phyloP scores from a whole-genome alignment of 1,140 invertebrate genomes.

The Bombus difficillimus region DNA sequence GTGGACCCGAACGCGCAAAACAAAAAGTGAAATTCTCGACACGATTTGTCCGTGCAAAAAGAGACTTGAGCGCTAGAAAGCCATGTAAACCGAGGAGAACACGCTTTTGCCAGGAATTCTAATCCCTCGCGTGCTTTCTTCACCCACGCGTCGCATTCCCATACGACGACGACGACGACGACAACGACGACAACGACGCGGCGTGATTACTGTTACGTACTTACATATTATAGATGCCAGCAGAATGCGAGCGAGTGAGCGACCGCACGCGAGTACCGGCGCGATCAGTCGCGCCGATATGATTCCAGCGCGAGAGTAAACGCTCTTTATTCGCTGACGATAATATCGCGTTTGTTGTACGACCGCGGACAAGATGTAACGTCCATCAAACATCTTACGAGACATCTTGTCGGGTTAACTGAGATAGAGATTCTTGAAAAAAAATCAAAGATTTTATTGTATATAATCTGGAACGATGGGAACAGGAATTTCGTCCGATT shows the following conservation, averaged over 20 bases:
- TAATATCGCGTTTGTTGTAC: conserved; percentile 29
- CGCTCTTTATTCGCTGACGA: conserved; percentile 42
- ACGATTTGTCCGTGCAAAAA: no score
- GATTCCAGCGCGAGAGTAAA: conserved; percentile 23
- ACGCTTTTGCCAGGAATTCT: conserved; percentile 55
- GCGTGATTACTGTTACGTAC: conserved; percentile 53
- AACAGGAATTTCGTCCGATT: no score
- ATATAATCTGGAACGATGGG: neutral
- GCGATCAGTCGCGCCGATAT: conserved; percentile 30
- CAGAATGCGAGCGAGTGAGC: conserved; percentile 10
- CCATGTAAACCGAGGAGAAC: conserved; percentile 39
- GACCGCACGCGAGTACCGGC: neutral
- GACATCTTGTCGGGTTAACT: neutral
- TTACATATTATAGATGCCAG: neutral
- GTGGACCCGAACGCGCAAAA: neutral
- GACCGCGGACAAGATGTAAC: no score
- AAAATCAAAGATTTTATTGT: neutral
- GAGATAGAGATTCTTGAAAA: neutral
- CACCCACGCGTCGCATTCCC: conserved; percentile 66
- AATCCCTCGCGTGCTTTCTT: conserved; percentile 57
- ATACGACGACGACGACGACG: conserved; percentile 35
- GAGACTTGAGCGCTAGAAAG: neutral
- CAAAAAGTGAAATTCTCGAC: neutral
- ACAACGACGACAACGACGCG: conserved; percentile 50
- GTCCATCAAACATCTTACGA: neutral